Evolutionary conservation across 2,888 invertebrate genomes (phyloP), one percentile per base, ranked within the genome.

Genomic region (Caenorhabditis becei): DNA sequence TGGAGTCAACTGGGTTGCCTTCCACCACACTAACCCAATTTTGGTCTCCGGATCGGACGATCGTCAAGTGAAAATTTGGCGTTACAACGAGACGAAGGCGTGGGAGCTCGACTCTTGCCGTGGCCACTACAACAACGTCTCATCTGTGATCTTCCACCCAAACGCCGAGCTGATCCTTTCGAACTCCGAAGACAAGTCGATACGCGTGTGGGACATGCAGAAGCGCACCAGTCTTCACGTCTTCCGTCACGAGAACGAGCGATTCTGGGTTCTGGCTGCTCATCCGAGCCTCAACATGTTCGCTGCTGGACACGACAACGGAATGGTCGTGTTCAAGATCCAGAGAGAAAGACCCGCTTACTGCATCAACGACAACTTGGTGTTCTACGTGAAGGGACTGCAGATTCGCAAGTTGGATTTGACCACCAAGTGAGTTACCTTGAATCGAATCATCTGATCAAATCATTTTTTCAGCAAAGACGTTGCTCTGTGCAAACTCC

Each of bases 71-170:
- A 99, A 99, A 92, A 93, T 99, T 86, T 99, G 98, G 98, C 94
- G 99, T 82, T 91, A 91, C 85, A 90, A 91, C 91, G 93, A 93
- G 67, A 91, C 92, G 47, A 93, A 95, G 93, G 98, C 97, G 0
- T 98, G 97, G 97, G 98, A 99, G 92, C 70, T 83, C 5, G 99
- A 99, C 92, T 97, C 97, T 0, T 99, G 97, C 89, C 94, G 99
- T n/a, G 99, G 99, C 0, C 99, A 99, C 92, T 99, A 98, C 93
- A 97, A 98, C 93, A 99, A 99, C 92, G 98, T 99, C 1, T 98
- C 97, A 0, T 97, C 97, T 91, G 97, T 96, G 0, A 92, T 97
- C 54, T 99, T 99, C 93, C 98, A 99, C 92, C 97, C 99, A 0
- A 94, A 97, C 20, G 87, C 97, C 92, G 99, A 99, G 91, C 93